Base-by-base conservation (phyloP, 2,888 invertebrate species). In the Xylota segnis region DNA sequence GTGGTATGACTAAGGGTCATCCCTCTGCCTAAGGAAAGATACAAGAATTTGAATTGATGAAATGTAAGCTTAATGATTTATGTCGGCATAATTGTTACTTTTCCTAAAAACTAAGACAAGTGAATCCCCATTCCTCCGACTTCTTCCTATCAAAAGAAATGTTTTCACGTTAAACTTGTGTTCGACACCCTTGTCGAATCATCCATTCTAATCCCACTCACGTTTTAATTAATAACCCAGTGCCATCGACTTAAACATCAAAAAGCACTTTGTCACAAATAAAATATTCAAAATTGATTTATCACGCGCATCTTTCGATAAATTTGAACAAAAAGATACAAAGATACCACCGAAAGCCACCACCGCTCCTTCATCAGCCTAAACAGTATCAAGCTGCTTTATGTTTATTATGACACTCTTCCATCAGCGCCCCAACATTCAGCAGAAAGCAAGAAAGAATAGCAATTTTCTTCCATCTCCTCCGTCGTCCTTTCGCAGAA, bases 251-350 rank as follows among this genome's bases (percentile, higher is more conserved):
- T 23, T 71, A 23, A 23, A 59, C 71, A 71, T 50, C 59, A 58
- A 37, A 59, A 71, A 27, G 59, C 50, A 71, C 71, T 71, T 50
- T 71, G 59, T 27, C 50, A 59, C 12, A 37, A 59, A 59, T 59
- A 50, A 71, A 71, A 71, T 37, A 71, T 71, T 71, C 34, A 47
- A 45, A 34, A 71, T 71, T 59, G 59, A 71, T 59, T 71, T 59
- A 34, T 34, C 47, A 14, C 47, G 10, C 18, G 14, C 23, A 34
- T 66, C 56, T 43, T 16, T 27, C 32, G 29, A n/a, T 12, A 50
- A 63, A 45, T 45, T 45, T 45, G 0, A 18, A 9, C 16, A 18
- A 18, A 47, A 23, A 52, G 12, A 52, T n/a, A n/a, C n/a, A 27
- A 1, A 52, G n/a, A 52, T 52, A 29, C n/a, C 32, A 4, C 9